Evolutionary conservation across 2,797 vertebrate genomes (phyloP).

Genomic region (Phoeniculus purpureus): DNA sequence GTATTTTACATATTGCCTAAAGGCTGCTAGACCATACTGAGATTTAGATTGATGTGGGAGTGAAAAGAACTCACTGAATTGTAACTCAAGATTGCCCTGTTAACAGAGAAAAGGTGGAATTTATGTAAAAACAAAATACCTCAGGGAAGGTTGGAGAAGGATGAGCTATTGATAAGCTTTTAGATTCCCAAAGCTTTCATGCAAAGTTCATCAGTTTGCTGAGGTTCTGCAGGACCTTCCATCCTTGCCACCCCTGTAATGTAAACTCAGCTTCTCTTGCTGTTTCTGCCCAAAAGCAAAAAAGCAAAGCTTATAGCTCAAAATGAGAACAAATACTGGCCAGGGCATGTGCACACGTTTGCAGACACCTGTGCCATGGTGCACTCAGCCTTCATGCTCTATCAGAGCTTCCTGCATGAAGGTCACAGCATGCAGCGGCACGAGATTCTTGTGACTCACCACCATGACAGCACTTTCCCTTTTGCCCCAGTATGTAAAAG

Average conservation of each 20-base stretch:
- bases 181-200: not conserved
- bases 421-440: not conserved
- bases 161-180: not conserved
- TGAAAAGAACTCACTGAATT: not conserved
- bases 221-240: not conserved
- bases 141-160: not conserved
- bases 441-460: not conserved
- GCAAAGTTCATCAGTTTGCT: not conserved
- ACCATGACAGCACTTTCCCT: not conserved
- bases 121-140: not conserved
- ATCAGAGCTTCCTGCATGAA: not conserved
- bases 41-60: not conserved
- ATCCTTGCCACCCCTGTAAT: not conserved
- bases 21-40: not conserved
- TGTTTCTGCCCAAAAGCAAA: not conserved
- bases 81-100: not conserved
- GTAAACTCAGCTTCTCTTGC: not conserved
- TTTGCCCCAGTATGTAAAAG: not conserved
- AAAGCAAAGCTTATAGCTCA: not conserved
- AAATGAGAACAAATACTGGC: not conserved
- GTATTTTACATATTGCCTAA: not conserved
- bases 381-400: not conserved
- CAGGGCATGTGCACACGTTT: not conserved
- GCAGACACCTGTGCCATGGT: fast-evolving
- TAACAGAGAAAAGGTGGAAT: not conserved